phyloP scores from a whole-genome alignment of 2,888 invertebrate genomes.

The Dolichopus griseipennis region DNA sequence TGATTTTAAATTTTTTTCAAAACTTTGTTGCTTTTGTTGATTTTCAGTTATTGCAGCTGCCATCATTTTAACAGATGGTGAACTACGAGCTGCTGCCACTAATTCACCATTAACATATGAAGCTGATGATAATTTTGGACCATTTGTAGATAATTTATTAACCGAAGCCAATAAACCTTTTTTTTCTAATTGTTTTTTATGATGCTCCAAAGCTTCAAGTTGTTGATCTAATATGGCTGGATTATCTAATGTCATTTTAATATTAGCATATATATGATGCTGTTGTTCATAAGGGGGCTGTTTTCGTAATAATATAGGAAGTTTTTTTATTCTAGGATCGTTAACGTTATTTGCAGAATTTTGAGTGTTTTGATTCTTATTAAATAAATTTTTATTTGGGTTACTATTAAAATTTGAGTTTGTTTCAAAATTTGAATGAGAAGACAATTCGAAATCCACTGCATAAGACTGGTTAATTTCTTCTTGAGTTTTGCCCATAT shows the following conservation, averaged over 20 bases:
- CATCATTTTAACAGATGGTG: constrained; percentile 14
- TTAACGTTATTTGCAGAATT: constrained; percentile 10
- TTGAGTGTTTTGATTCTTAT: constrained; percentile 10
- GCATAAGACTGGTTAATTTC: too few species aligned
- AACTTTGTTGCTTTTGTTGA: constrained; percentile 14
- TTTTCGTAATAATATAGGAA: constrained; percentile 27
- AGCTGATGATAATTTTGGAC: constrained; percentile 30
- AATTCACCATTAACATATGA: constrained; percentile 21
- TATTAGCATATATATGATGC: constrained; percentile 24
- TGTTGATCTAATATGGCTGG: constrained; percentile 40
- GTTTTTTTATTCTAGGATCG: constrained; percentile 9
- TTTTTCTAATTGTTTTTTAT: constrained; percentile 42
- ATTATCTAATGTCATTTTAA: constrained; percentile 38
- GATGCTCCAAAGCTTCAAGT: constrained; percentile 39
- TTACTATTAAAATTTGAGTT: not conserved
- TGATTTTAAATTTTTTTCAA: constrained; percentile 13
- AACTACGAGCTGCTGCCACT: not conserved
- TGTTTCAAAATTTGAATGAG: too few species aligned
- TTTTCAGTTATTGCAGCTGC: constrained; percentile 11
- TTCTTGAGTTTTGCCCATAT: not conserved
- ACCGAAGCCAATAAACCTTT: constrained; percentile 27
- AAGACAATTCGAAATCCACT: too few species aligned
- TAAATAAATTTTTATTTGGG: constrained; percentile 16
- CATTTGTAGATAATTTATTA: constrained; percentile 10
- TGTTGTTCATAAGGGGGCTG: constrained; percentile 23